Evolutionary conservation across 2,888 invertebrate species (phyloP), one percentile per base, ranked within the genome.

Genomic region (Hydropsyche betteni): DNA sequence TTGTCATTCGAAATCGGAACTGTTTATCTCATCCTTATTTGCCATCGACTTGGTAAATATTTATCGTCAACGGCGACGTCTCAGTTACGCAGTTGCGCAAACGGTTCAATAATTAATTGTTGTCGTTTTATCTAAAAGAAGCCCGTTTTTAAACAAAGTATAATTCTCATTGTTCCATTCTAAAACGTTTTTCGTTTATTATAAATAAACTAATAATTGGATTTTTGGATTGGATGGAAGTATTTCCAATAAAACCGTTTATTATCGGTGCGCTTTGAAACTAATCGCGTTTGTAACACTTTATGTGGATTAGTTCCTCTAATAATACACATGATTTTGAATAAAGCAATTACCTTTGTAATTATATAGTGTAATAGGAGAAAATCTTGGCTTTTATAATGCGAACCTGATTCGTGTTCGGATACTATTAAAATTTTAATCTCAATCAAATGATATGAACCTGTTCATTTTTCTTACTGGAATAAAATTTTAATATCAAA

Each of bases 321-420:
- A 74, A 74, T 69, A 69, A 74, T 69, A 6, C 36, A 51, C 36
- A 38, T 34, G 74, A 69, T 74, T 69, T 55, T 69, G 51, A 74
- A 69, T 68, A 74, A 69, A 69, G 53, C 69, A 44, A 74, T 74
- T 64, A 74, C 69, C 69, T 36, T 14, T 5, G 14, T 69, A 74
- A 74, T 74, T 74, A 74, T 38, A 34, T 36, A 34, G 64, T 10
- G n/a, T 36, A 36, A 64, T 64, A 5, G 36, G 44, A 36, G 64
- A 7, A 36, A 34, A 64, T 12, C 64, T 36, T 36, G 36, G 34
- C 36, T 7, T 64, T 64, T 36, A 64, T 34, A n/a, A n/a, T 0
- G 64, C 34, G 36, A 7, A 36, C 44, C 10, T n/a, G 34, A 34
- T 64, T 64, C 64, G 64, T 64, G 64, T 36, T 64, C 34, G 36